These are phyloP conservation scores for Cyrtodaria siliqua DNA, from an alignment of 2,888 invertebrate genomes.

Conservation along the genomic window DNA sequence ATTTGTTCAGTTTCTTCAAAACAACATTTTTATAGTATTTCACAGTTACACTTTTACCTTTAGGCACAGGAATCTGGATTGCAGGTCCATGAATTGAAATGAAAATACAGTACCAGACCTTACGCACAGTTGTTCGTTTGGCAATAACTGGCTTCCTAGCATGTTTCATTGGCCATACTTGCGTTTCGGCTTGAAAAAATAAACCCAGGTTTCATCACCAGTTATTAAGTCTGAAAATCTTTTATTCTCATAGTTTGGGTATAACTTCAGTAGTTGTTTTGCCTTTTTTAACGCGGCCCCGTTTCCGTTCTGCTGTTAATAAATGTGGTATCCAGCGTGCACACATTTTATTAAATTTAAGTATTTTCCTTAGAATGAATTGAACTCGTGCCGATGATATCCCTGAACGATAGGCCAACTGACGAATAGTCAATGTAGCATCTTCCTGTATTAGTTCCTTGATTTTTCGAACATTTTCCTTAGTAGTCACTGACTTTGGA, in stretches of 20 bases:
- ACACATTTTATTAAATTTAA: neutral
- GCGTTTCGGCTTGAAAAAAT: conserved; percentile 7
- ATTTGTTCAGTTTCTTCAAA: conserved; percentile 19
- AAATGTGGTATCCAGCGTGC: neutral
- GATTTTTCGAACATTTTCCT: too few relatives aligned
- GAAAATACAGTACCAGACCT: neutral
- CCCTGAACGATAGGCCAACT: neutral
- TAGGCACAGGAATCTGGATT: neutral
- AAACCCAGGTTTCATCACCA: neutral
- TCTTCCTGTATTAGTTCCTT: too few relatives aligned
- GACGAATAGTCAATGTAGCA: too few relatives aligned
- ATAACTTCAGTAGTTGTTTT: too few relatives aligned
- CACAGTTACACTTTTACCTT: conserved; percentile 19
- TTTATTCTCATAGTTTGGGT: too few relatives aligned
- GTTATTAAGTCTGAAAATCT: neutral
- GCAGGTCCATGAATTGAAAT: neutral
- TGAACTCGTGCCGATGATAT: neutral
- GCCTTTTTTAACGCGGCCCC: neutral
- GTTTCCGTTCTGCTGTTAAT: neutral
- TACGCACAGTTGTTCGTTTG: neutral
- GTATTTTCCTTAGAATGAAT: neutral
- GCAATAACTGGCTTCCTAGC: conserved; percentile 2
- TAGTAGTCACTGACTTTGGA: too few relatives aligned
- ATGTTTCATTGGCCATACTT: neutral
- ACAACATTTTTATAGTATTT: too few relatives aligned